Conservation (phyloP, 2,888 invertebrate species). For the Drosophila neoperkinsi region DNA sequence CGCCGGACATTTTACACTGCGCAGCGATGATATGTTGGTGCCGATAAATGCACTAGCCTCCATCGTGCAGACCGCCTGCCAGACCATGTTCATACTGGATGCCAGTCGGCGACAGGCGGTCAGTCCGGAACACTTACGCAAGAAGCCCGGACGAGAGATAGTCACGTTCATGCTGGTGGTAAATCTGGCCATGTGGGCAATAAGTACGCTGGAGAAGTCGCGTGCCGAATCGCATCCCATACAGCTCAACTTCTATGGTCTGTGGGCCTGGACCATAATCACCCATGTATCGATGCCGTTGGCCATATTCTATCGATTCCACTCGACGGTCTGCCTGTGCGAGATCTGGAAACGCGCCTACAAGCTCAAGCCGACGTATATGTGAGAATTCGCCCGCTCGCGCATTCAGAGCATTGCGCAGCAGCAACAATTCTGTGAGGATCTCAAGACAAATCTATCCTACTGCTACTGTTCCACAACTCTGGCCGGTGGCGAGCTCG, state of each 20-base stretch:
- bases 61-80: constrained; percentile 94
- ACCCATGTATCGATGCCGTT: constrained; percentile 97
- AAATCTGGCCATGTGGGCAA: constrained; percentile 97
- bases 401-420: constrained; percentile 84
- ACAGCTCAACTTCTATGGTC: constrained; percentile 95
- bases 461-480: constrained; percentile 83
- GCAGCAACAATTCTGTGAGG: constrained; percentile 84
- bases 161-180: constrained; percentile 96
- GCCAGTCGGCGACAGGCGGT: constrained; percentile 94
- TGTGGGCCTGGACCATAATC: constrained; percentile 98
- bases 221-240: constrained; percentile 96
- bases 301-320: constrained; percentile 97
- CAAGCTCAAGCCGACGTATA: constrained; percentile 94
- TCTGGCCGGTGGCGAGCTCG: constrained; percentile 81
- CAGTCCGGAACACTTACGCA: constrained; percentile 92
- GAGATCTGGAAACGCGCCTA: constrained; percentile 99
- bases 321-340: constrained; percentile 97
- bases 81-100: constrained; percentile 96
- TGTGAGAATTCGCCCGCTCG: constrained; percentile 87
- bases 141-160: constrained; percentile 96
- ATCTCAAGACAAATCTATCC: constrained; percentile 83
- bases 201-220: constrained; percentile 96
- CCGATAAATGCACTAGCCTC: constrained; percentile 94
- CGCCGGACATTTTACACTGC: constrained; percentile 94
- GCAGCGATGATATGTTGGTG: constrained; percentile 92